These are phyloP conservation scores for Siniperca chuatsi DNA, from an alignment of 2,113 vertebrate species.

Conservation along the genomic window DNA sequence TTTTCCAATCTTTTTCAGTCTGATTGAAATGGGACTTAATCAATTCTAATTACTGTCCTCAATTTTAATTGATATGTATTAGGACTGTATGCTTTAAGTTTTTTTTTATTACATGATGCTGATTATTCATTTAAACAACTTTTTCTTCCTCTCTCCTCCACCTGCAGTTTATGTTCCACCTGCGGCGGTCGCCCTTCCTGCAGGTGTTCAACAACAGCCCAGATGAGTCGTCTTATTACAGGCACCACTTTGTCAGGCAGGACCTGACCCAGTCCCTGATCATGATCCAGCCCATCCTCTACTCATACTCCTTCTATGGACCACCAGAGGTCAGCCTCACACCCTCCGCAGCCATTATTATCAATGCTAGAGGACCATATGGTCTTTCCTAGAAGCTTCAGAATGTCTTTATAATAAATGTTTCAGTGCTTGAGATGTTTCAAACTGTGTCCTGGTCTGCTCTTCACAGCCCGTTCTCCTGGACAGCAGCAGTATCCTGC, in stretches of 20 bases:
- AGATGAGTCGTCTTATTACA: constrained; percentile 96
- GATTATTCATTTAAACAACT: not conserved
- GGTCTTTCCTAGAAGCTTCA: not conserved
- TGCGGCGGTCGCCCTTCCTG: constrained; percentile 96
- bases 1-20: not conserved
- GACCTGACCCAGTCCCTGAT: constrained; percentile 98
- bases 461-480: constrained; percentile 91
- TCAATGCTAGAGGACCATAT: not conserved
- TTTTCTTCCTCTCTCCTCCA: constrained; percentile 17
- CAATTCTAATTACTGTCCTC: not conserved
- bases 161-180: constrained; percentile 96
- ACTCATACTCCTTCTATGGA: constrained; percentile 96
- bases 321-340: constrained; percentile 92
- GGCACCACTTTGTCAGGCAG: constrained; percentile 96
- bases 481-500: constrained; percentile 98
- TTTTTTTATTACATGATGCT: not conserved
- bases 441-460: constrained; percentile 11
- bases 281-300: constrained; percentile 98
- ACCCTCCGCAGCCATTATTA: not conserved
- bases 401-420: not conserved
- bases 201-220: constrained; percentile 99
- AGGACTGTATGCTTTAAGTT: not conserved
- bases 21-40: not conserved
- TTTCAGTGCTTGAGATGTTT: not conserved
- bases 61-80: not conserved